phyloP scores from a whole-genome alignment of 2,797 vertebrate species.

The Orestias chungarensis region DNA sequence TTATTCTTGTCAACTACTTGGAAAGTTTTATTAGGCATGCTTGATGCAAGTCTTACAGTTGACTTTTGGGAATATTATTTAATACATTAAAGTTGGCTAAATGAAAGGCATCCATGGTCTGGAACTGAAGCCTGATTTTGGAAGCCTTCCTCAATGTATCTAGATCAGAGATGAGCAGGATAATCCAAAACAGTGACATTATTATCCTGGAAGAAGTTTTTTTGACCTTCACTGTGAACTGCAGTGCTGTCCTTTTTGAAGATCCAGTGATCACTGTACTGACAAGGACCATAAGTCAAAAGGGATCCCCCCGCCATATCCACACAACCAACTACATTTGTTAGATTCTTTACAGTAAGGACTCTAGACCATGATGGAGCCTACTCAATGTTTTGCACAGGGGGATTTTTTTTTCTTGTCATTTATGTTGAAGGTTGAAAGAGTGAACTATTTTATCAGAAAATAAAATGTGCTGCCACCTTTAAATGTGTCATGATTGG shows the following conservation, averaged over 20 bases:
- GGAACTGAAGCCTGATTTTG: background rate
- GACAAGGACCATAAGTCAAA: background rate
- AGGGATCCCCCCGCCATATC: background rate
- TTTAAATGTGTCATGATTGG: background rate
- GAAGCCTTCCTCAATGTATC: background rate
- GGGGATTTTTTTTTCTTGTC: background rate
- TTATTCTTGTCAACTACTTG: background rate
- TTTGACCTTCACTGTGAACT: background rate
- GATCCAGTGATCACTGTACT: background rate
- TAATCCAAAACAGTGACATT: background rate
- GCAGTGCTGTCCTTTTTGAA: background rate
- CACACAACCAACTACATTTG: background rate
- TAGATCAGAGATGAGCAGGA: background rate
- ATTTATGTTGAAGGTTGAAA: background rate
- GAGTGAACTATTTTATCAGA: background rate
- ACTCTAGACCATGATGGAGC: background rate
- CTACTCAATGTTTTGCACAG: background rate
- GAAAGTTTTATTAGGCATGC: background rate
- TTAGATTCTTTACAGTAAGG: background rate
- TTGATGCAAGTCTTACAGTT: background rate
- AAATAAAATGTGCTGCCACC: background rate
- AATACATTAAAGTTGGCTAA: background rate
- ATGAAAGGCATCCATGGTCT: background rate
- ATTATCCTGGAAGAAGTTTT: background rate
- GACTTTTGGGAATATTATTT: background rate